Conservation (phyloP, 1,140 invertebrate genomes). For the Gryon sp. region DNA sequence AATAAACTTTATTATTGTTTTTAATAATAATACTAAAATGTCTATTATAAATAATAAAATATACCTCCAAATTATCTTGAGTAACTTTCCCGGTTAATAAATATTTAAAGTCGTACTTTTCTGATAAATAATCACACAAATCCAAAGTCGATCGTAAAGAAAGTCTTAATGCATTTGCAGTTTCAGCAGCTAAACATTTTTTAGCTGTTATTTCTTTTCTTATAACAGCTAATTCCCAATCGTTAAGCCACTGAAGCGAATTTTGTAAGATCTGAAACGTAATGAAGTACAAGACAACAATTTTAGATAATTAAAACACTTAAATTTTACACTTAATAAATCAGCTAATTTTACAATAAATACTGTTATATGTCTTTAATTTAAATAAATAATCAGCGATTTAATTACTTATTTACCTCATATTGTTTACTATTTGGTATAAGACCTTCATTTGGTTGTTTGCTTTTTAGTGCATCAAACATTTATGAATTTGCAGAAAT, state of each 20-base stretch:
- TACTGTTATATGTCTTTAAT: no score
- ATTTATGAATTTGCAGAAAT: constrained; percentile 46
- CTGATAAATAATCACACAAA: constrained; percentile 43
- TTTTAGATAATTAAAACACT: no score
- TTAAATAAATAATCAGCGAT: no score
- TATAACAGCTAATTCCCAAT: constrained; percentile 23
- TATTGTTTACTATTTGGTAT: constrained; percentile 30
- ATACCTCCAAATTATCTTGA: constrained; percentile 59
- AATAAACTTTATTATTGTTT: no score
- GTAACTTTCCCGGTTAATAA: constrained; percentile 54
- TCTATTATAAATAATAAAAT: neutral
- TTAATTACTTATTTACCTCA: constrained; percentile 41
- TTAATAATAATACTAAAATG: no score
- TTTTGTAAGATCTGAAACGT: constrained; percentile 31
- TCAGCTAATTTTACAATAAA: no score
- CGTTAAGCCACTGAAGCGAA: constrained; percentile 21
- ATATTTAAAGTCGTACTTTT: constrained; percentile 52
- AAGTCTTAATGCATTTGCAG: constrained; percentile 27
- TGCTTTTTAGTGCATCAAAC: constrained; percentile 55
- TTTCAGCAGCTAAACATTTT: constrained; percentile 47
- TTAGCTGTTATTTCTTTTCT: constrained; percentile 9
- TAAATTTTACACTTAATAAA: no score
- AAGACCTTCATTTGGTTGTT: constrained; percentile 51
- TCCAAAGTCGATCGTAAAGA: constrained; percentile 40
- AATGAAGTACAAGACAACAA: no score